Evolutionary conservation across 2,888 invertebrate genomes (phyloP), one percentile per base, ranked within the genome.

Genomic region (Vanessa cardui): DNA sequence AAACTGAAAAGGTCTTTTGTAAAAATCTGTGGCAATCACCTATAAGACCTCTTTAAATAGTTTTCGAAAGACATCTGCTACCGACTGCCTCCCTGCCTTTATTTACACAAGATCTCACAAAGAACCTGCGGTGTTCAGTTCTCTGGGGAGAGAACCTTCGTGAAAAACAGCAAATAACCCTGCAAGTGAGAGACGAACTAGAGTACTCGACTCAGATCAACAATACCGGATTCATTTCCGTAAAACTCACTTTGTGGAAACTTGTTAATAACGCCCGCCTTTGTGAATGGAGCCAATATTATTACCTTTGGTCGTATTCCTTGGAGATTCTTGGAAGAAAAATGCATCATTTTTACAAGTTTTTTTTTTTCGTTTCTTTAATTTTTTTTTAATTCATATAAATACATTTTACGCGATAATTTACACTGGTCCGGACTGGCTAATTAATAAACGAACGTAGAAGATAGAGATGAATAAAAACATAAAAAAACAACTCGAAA

Each of bases 21-120:
- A 54, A 39, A 39, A 39, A 31, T 54, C 52, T 16, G 26, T 31
- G 52, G 52, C 50, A 54, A 54, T 54, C 52, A 54, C 52, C 52
- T 54, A 54, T 15, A 54, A 54, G 31, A 54, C 31, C 45, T 47
- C 82, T 86, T 86, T 86, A 88, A 89, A 90, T 89, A 89, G 88
- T 88, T 90, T 87, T 86, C 81, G 82, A 54, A 88, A 86, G 83
- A 83, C 84, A 83, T 84, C 82, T 84, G 85, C 79, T 80, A 73
- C 77, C 80, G 85, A 83, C 81, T 76, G 72, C 74, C 75, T 68
- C 67, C 71, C 73, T 63, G 50, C 70, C 84, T 85, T 84, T 89
- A 88, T 89, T 88, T 88, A 88, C 86, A 85, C 83, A 81, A 54
- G 52, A 54, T 31, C 82, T 78, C 78, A 86, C 84, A 82, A 85